These are phyloP conservation scores for Reticulitermes lucifugus DNA, from an alignment of 2,888 invertebrate genomes.

Conservation along the genomic window DNA sequence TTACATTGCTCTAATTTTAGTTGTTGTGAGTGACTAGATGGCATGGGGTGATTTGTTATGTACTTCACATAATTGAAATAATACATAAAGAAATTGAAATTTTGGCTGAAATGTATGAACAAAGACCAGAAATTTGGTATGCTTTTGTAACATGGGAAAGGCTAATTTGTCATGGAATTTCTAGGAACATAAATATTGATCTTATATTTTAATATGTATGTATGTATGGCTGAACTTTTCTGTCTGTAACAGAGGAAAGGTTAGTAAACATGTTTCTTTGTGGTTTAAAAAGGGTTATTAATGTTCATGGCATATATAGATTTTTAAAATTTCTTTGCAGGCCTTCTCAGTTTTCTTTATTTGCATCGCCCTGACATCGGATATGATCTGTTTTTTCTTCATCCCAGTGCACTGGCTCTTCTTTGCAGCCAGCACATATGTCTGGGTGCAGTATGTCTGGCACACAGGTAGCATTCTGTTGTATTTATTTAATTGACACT, in stretches of 20 bases:
- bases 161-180: too few species aligned
- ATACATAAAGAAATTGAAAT: not conserved
- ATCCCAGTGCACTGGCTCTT: conserved; percentile 98
- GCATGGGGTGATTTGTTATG: too few species aligned
- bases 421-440: conserved; percentile 98
- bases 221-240: too few species aligned
- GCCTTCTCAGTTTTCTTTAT: conserved; percentile 98
- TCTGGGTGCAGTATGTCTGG: conserved; percentile 99
- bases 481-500: not conserved
- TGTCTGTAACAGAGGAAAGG: too few species aligned
- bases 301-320: not conserved
- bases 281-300: not conserved
- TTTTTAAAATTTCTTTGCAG: conserved; percentile 66
- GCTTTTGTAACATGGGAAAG: too few species aligned
- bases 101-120: not conserved
- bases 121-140: too few species aligned
- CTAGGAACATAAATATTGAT: too few species aligned
- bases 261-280: too few species aligned
- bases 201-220: too few species aligned
- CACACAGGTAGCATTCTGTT: conserved; percentile 80
- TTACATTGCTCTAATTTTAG: too few species aligned
- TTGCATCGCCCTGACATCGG: conserved; percentile 96
- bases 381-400: conserved; percentile 98
- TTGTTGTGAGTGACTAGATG: too few species aligned
- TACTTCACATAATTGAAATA: too few species aligned